Conservation (phyloP, 2,113 vertebrate genomes). For the Stercorarius parasiticus region DNA sequence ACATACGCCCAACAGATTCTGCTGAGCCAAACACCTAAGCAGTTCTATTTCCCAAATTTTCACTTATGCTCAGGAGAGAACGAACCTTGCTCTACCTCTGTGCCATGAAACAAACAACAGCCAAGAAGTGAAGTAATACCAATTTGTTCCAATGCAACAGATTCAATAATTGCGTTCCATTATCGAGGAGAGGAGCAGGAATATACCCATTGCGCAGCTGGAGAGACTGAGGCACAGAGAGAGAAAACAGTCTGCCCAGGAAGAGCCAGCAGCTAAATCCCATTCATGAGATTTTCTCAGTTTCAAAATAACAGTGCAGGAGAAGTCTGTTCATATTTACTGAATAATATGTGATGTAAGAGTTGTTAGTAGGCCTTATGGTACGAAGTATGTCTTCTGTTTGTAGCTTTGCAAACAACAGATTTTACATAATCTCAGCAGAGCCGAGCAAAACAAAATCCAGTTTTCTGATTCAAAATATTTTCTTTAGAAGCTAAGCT, state of each 20-base stretch:
- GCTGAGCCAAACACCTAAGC: neutral
- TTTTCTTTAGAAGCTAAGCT: neutral
- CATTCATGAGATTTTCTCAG: neutral
- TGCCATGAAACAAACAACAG: neutral
- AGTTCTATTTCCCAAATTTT: neutral
- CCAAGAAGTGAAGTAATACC: neutral
- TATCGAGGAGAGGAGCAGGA: neutral
- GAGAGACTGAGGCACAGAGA: neutral
- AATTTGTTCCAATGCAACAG: neutral
- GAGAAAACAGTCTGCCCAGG: neutral
- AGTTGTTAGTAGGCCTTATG: neutral
- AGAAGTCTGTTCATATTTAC: neutral
- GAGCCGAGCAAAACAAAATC: neutral
- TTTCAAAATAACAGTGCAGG: neutral
- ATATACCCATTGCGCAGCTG: neutral
- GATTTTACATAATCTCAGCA: neutral
- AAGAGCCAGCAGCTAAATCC: neutral
- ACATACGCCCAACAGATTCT: accelerated
- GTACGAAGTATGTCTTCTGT: neutral
- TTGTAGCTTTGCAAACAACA: neutral
- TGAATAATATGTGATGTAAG: neutral
- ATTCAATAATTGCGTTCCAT: neutral
- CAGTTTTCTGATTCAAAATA: neutral
- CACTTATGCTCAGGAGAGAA: neutral
- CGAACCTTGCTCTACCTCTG: neutral